These are phyloP conservation scores for Drosophila sproati DNA, from an alignment of 1,140 invertebrate species.

Conservation along the genomic window DNA sequence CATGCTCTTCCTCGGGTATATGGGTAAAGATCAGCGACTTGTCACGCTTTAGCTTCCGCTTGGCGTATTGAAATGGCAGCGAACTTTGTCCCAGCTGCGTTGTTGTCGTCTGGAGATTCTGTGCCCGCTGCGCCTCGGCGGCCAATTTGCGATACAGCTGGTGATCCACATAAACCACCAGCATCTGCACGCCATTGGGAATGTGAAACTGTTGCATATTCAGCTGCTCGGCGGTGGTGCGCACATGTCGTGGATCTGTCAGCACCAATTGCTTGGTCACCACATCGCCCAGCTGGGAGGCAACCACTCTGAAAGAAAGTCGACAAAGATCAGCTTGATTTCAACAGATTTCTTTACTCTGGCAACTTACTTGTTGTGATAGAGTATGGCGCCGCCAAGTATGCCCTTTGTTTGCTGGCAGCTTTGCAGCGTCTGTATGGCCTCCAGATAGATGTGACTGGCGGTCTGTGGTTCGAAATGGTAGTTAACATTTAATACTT, in stretches of 20 bases:
- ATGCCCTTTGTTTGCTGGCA: slow-evolving; percentile 90
- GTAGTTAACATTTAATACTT: slow-evolving; percentile 5
- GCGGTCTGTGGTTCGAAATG: slow-evolving; percentile 87
- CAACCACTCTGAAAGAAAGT: slow-evolving; percentile 88
- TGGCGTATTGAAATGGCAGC: slow-evolving; percentile 75
- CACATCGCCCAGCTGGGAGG: slow-evolving; percentile 90
- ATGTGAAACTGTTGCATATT: slow-evolving; percentile 88
- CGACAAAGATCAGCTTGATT: not conserved
- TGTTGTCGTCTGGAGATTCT: slow-evolving; percentile 71
- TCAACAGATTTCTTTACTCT: not conserved
- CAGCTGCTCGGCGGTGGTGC: slow-evolving; percentile 90
- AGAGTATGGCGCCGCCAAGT: slow-evolving; percentile 91
- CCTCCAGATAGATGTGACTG: slow-evolving; percentile 91
- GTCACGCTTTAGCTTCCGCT: slow-evolving; percentile 89
- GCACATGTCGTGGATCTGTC: slow-evolving; percentile 92
- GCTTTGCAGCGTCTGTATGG: slow-evolving; percentile 91
- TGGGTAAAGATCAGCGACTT: slow-evolving; percentile 91
- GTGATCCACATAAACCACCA: slow-evolving; percentile 90
- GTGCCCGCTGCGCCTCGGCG: slow-evolving; percentile 69
- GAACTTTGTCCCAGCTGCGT: slow-evolving; percentile 50
- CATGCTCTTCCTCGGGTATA: slow-evolving; percentile 88
- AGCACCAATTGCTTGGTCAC: slow-evolving; percentile 91
- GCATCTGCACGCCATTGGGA: slow-evolving; percentile 90
- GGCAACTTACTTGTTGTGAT: slow-evolving; percentile 91
- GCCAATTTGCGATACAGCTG: slow-evolving; percentile 86